Percentiles rank a stretch among this genome's conserved stretches.
phyloP scores from a whole-genome alignment of 2,113 vertebrate genomes.

The Tautogolabrus adspersus region DNA sequence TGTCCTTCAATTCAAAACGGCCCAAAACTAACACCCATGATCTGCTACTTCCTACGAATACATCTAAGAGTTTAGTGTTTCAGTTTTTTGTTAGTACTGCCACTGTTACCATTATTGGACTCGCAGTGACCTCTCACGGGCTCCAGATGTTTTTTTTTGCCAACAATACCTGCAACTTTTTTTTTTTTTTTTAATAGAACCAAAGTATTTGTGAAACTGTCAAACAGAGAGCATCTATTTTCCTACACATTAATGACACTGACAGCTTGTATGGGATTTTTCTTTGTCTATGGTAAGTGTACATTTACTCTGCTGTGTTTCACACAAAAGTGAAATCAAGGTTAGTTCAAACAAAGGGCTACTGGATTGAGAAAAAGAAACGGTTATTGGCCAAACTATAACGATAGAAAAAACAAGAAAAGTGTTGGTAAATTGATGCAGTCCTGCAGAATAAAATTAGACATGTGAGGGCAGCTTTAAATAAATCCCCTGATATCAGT shows the following conservation, averaged over 20 bases:
- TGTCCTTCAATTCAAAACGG: conserved; percentile 10
- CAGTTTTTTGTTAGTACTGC: conserved; percentile 21
- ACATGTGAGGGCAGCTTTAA: conserved; percentile 39
- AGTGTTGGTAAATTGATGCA: conserved; percentile 2
- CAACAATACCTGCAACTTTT: not conserved
- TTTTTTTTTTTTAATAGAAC: not conserved
- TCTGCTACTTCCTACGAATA: conserved; percentile 19
- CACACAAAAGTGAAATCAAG: not conserved
- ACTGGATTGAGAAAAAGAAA: not conserved
- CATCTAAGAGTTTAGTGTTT: conserved; percentile 1
- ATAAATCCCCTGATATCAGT: conserved; percentile 48
- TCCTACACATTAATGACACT: not conserved
- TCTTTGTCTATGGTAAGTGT: not conserved
- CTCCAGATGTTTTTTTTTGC: conserved; percentile 2
- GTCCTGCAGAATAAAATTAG: conserved; percentile 27
- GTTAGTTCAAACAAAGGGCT: not conserved
- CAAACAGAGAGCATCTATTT: conserved; percentile 4
- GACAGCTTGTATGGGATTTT: not conserved
- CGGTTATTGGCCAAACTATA: not conserved
- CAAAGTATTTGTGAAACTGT: conserved; percentile 10
- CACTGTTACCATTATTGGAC: conserved; percentile 8
- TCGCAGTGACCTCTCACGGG: not conserved
- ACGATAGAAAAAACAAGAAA: not conserved
- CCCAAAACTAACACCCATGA: not conserved
- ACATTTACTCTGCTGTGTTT: not conserved